Conservation (phyloP, 2,888 invertebrate species). For the Cyaniris semiargus region DNA sequence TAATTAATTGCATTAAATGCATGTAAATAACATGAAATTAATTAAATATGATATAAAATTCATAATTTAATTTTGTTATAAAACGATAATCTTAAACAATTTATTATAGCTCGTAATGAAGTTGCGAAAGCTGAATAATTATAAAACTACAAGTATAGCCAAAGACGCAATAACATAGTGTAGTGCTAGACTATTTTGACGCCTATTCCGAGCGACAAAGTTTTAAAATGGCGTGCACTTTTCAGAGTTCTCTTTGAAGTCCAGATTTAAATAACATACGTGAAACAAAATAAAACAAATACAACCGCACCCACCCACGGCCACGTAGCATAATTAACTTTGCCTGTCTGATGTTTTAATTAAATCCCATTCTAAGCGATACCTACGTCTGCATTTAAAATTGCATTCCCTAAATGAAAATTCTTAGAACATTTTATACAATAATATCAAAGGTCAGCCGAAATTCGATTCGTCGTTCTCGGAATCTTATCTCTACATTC, state of each 20-base stretch:
- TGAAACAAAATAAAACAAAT: slow-evolving; percentile 67
- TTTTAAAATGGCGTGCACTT: slow-evolving; percentile 22
- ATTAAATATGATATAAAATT: not conserved
- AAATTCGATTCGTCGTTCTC: slow-evolving; percentile 33
- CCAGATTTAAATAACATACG: slow-evolving; percentile 57
- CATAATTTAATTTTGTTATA: slow-evolving; percentile 7
- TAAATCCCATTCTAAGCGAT: slow-evolving; percentile 45
- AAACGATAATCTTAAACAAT: slow-evolving; percentile 18
- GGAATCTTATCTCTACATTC: slow-evolving; percentile 42
- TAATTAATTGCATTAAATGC: not conserved
- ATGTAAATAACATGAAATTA: slow-evolving; percentile 20
- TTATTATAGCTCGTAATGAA: slow-evolving; percentile 21
- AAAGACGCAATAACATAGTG: slow-evolving; percentile 30
- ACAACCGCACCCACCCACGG: slow-evolving; percentile 59
- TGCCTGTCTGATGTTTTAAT: slow-evolving; percentile 66
- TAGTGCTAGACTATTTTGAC: not conserved
- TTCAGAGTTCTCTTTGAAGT: slow-evolving; percentile 57
- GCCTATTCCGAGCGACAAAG: slow-evolving; percentile 4
- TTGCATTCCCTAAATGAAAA: slow-evolving; percentile 18
- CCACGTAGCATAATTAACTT: slow-evolving; percentile 61
- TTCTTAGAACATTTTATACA: not conserved
- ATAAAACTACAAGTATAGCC: slow-evolving; percentile 31
- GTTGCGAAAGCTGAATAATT: slow-evolving; percentile 28
- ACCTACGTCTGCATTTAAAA: slow-evolving; percentile 22
- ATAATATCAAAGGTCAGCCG: slow-evolving; percentile 19